A percentile compares a stretch with the other conserved stretches of the same genome.
Conservation (phyloP, 2,888 invertebrate genomes). For the Troglohyphantes excavatus region DNA sequence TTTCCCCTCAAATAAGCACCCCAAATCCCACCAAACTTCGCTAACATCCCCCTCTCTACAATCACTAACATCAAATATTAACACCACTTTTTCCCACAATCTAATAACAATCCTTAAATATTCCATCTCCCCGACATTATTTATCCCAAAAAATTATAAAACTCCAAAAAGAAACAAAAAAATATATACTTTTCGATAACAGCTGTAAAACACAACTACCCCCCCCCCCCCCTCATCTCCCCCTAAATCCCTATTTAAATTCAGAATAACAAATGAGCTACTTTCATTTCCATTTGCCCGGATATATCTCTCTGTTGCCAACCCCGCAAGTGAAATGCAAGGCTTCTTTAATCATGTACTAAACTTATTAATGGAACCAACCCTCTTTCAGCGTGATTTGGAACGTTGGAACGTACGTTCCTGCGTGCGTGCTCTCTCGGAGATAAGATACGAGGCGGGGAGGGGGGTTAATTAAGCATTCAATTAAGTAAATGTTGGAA, state of each 20-base stretch:
- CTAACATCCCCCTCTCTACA: not conserved
- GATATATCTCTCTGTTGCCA: not conserved
- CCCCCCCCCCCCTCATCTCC: not conserved
- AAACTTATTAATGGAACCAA: constrained; percentile 24
- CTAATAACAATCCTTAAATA: constrained; percentile 5
- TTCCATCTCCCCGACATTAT: not conserved
- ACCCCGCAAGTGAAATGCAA: not conserved
- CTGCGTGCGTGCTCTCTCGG: constrained; percentile 7
- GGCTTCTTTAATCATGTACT: constrained; percentile 8
- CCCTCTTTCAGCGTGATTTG: constrained; percentile 15
- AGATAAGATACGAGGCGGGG: constrained; percentile 35
- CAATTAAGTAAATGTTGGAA: constrained; percentile 44
- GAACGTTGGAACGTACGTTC: not conserved
- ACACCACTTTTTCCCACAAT: not conserved
- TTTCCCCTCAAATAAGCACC: not conserved
- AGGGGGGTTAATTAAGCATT: constrained; percentile 46
- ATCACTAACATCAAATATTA: not conserved
- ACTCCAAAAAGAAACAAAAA: no score
- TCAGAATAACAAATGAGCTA: constrained; percentile 22
- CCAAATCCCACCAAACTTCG: not conserved
- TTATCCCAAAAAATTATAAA: not conserved
- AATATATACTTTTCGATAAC: not conserved
- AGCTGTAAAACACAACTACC: not conserved
- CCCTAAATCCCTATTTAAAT: constrained; percentile 12
- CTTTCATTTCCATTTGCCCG: not conserved